Evolutionary conservation across 2,888 invertebrate species (phyloP).

Genomic region (Ypsolopha scabrella): DNA sequence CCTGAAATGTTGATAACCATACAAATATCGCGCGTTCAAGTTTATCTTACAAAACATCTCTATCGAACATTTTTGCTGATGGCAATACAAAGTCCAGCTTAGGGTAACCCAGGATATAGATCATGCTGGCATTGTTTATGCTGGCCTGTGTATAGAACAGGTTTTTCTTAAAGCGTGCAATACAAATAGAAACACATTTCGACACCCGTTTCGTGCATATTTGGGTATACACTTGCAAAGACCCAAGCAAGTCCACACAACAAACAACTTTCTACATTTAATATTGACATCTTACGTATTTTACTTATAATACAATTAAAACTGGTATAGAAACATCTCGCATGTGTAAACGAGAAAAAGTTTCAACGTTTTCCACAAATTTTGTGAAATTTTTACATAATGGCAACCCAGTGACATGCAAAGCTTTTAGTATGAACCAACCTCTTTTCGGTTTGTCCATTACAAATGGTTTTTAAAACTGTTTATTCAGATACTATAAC

Average conservation of each 20-base stretch:
- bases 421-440: no score
- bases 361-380: no score
- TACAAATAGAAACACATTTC: conserved; percentile 14
- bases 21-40: background rate
- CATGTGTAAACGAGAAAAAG: no score
- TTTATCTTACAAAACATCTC: no score
- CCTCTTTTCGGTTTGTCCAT: no score
- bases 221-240: conserved; percentile 12
- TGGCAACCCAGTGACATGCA: no score
- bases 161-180: conserved; percentile 54
- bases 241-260: conserved; percentile 17
- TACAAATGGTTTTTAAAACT: no score
- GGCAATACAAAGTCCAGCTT: conserved; percentile 32
- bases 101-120: conserved; percentile 28
- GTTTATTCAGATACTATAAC: no score
- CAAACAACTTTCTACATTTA: conserved; percentile 4
- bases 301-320: background rate
- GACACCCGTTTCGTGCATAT: conserved; percentile 27
- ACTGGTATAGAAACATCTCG: background rate
- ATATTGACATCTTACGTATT: conserved; percentile 8
- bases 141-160: conserved; percentile 29
- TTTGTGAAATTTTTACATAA: no score
- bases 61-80: background rate
- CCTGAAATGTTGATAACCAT: background rate
- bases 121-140: conserved; percentile 39